A percentile compares a stretch with the other conserved stretches of the same genome.
phyloP scores from a whole-genome alignment of 2,113 vertebrate species.

The Poecile atricapillus region DNA sequence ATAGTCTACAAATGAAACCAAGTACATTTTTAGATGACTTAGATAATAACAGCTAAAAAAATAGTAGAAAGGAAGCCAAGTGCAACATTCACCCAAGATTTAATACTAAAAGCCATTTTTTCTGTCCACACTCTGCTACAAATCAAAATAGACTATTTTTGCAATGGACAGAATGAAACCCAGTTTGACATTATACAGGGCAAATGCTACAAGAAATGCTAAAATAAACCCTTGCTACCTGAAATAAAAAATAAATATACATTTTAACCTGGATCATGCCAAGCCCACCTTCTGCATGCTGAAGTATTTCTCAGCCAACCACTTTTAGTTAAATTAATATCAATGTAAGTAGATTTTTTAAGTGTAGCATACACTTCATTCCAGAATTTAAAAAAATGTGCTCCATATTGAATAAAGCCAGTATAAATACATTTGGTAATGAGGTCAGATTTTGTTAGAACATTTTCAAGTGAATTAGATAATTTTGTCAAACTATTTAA shows the following conservation, averaged over 20 bases:
- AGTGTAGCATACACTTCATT: slow-evolving; percentile 29
- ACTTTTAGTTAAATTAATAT: slow-evolving; percentile 59
- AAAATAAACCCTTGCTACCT: slow-evolving; percentile 43
- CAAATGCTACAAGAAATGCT: background rate
- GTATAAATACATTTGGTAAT: slow-evolving; percentile 94
- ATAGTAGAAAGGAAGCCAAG: background rate
- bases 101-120: slow-evolving; percentile 27
- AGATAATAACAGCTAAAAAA: slow-evolving; percentile 14
- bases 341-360: slow-evolving; percentile 54
- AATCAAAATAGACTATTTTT: slow-evolving; percentile 55
- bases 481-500: slow-evolving; percentile 97
- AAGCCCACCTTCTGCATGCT: slow-evolving; percentile 32
- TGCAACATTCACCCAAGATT: background rate
- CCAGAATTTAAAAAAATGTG: slow-evolving; percentile 24
- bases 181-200: background rate
- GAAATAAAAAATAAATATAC: slow-evolving; percentile 30
- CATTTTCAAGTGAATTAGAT: slow-evolving; percentile 90
- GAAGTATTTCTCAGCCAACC: slow-evolving; percentile 48
- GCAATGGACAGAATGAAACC: slow-evolving; percentile 45
- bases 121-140: slow-evolving; percentile 38
- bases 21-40: background rate
- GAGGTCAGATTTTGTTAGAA: slow-evolving; percentile 91
- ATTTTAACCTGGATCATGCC: slow-evolving; percentile 2
- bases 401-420: slow-evolving; percentile 73
- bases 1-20: background rate